Conservation (phyloP, 2,888 invertebrate species). For the Subacronicta megacephala region DNA sequence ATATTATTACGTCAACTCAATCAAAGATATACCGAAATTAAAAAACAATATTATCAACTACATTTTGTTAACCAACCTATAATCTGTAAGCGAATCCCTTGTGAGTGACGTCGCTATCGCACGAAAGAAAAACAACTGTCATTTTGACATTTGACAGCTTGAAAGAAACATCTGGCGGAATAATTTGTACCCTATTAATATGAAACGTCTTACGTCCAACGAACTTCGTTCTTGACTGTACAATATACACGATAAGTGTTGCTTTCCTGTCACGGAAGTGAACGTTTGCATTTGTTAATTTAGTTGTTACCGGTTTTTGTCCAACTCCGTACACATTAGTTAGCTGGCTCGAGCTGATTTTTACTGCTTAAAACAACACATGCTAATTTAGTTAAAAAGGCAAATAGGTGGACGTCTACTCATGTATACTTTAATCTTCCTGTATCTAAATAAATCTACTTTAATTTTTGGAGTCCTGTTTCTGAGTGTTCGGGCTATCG, state of each 20-base stretch:
- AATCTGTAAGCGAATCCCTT: constrained; percentile 27
- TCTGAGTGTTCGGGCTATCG: too few relatives aligned
- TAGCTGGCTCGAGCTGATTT: constrained; percentile 64
- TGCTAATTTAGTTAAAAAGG: constrained; percentile 48
- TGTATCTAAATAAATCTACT: constrained; percentile 5
- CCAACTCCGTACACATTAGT: constrained; percentile 58
- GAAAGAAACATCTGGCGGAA: constrained; percentile 28
- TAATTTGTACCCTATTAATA: constrained; percentile 39
- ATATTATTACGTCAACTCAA: too few relatives aligned
- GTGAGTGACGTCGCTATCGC: constrained; percentile 11
- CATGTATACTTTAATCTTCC: constrained; percentile 4
- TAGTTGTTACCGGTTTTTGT: constrained; percentile 75
- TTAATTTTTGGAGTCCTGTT: neutral
- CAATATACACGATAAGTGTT: constrained; percentile 77
- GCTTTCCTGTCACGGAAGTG: constrained; percentile 82
- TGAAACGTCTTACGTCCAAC: constrained; percentile 47
- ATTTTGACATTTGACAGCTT: constrained; percentile 39
- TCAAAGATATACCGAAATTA: too few relatives aligned
- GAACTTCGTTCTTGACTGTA: constrained; percentile 59
- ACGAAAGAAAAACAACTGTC: constrained; percentile 29
- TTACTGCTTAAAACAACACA: constrained; percentile 58
- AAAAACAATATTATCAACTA: too few relatives aligned
- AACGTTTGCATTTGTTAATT: constrained; percentile 77
- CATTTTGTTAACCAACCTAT: constrained; percentile 1
- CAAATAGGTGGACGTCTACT: constrained; percentile 36